Conservation (phyloP, 2,888 invertebrate species). For the Lucinisca nassula region DNA sequence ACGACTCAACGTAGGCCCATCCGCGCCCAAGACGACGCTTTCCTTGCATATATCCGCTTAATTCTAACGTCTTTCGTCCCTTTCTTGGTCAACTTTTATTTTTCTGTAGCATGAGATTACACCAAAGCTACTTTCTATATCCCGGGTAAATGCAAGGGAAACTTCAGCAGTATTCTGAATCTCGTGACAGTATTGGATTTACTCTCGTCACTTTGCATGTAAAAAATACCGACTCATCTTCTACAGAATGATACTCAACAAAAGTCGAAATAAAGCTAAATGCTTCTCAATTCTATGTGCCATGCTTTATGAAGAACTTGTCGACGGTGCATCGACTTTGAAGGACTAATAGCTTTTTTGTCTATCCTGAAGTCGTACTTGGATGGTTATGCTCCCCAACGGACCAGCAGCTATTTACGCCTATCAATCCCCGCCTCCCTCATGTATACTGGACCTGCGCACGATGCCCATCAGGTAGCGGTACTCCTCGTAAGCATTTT, state of each 20-base stretch:
- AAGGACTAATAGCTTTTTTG: constrained; percentile 35
- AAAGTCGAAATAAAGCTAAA: constrained; percentile 37
- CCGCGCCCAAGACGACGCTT: constrained; percentile 31
- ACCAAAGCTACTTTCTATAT: constrained; percentile 22
- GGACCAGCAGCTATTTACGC: constrained; percentile 21
- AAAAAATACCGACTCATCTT: constrained; percentile 29
- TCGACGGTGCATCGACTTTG: not conserved
- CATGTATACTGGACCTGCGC: constrained; percentile 17
- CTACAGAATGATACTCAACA: not conserved
- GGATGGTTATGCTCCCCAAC: constrained; percentile 51
- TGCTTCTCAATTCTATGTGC: constrained; percentile 27
- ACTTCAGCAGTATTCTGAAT: constrained; percentile 38
- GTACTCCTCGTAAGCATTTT: constrained; percentile 44
- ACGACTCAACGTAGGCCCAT: constrained; percentile 25
- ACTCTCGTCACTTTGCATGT: constrained; percentile 48
- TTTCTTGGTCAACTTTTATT: constrained; percentile 22
- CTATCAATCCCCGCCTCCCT: no score
- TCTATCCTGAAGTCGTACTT: constrained; percentile 53
- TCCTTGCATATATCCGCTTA: constrained; percentile 34
- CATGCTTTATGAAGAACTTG: constrained; percentile 26
- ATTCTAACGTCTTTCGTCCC: constrained; percentile 13
- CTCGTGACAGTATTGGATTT: constrained; percentile 15
- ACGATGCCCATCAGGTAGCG: constrained; percentile 46
- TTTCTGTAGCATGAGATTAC: constrained; percentile 33
- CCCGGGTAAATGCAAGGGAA: constrained; percentile 26